Conservation (phyloP, 2,888 invertebrate genomes). For the Pandemis heparana region DNA sequence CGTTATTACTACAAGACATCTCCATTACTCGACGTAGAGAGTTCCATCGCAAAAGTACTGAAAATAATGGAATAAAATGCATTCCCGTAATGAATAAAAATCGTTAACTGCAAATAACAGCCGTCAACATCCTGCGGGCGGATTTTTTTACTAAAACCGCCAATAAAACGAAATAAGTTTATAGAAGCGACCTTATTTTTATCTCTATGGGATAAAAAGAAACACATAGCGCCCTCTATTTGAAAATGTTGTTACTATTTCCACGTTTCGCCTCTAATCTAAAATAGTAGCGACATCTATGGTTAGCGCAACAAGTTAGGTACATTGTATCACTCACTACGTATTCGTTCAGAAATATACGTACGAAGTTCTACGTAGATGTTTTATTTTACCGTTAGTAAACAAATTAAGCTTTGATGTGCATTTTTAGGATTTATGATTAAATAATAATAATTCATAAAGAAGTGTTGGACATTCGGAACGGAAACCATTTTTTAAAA, state of each 20-base stretch:
- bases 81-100: slow-evolving; percentile 15
- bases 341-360: slow-evolving; percentile 15
- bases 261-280: not conserved
- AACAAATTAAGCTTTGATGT: too few relatives aligned
- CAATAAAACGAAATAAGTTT: too few relatives aligned
- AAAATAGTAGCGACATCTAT: not conserved
- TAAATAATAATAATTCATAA: not conserved
- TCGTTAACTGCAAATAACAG: not conserved
- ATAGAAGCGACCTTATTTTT: too few relatives aligned
- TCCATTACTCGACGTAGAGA: slow-evolving; percentile 57
- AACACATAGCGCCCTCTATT: not conserved
- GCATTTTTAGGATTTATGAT: not conserved
- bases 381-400: not conserved
- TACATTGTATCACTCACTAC: not conserved
- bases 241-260: not conserved
- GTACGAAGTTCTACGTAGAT: not conserved
- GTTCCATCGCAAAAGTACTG: slow-evolving; percentile 25
- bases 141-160: not conserved
- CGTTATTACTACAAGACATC: slow-evolving; percentile 64
- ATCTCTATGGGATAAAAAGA: too few relatives aligned
- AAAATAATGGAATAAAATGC: slow-evolving; percentile 32
- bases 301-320: not conserved
- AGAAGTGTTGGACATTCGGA: not conserved
- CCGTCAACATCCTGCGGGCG: not conserved
- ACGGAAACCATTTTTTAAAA: not conserved